Conservation (phyloP, 2,113 vertebrate genomes). For the Dasyurus viverrinus region DNA sequence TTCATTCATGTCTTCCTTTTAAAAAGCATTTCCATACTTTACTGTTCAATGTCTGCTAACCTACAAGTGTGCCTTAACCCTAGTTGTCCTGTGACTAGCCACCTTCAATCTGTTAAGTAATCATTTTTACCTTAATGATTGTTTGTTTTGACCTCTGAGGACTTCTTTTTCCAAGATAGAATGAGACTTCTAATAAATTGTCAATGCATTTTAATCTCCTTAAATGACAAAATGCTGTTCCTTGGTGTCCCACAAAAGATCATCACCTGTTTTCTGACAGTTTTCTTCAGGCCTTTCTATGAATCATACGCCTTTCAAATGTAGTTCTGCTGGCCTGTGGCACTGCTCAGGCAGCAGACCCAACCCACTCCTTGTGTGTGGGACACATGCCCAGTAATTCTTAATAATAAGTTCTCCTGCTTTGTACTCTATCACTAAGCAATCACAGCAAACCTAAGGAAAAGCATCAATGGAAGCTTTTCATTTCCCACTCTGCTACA, state of each 20-base stretch:
- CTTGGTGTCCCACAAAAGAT: neutral
- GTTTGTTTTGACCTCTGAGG: neutral
- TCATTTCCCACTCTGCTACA: conserved; percentile 8
- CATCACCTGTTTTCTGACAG: neutral
- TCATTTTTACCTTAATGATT: neutral
- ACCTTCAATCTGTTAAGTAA: neutral
- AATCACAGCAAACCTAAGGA: conserved; percentile 44
- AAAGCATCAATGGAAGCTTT: conserved; percentile 16
- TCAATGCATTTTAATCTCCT: neutral
- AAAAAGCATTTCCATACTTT: neutral
- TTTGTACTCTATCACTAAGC: neutral
- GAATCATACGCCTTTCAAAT: neutral
- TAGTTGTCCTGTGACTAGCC: neutral
- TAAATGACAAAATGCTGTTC: neutral
- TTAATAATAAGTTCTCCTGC: neutral
- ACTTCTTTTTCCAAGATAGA: neutral
- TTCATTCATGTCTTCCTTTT: neutral
- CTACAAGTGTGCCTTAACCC: neutral
- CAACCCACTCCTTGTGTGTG: neutral
- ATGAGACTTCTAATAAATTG: neutral
- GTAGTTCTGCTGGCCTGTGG: neutral
- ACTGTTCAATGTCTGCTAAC: neutral
- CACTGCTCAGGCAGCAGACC: neutral
- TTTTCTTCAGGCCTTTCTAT: neutral
- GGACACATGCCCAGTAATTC: neutral